phyloP scores from a whole-genome alignment of 2,888 invertebrate species.

The Drosophila falleni region DNA sequence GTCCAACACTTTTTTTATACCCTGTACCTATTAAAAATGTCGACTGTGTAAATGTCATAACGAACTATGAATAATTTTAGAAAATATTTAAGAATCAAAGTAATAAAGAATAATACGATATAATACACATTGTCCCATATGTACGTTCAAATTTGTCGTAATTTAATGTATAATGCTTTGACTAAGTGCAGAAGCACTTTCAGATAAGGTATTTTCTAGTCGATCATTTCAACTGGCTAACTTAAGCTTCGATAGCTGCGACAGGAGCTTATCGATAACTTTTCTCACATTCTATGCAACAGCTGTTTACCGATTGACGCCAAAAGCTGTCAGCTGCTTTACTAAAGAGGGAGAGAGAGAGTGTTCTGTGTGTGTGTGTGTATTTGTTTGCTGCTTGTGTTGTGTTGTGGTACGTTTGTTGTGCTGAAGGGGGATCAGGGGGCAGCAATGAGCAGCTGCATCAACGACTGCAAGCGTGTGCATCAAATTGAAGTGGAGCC shows the following conservation, averaged over 20 bases:
- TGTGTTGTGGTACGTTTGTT: slow-evolving; percentile 9
- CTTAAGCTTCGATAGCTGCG: background rate
- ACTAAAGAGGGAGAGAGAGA: background rate
- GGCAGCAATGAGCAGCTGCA: slow-evolving; percentile 68
- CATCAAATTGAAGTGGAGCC: slow-evolving; percentile 75
- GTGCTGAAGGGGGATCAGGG: background rate
- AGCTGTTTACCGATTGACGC: slow-evolving; percentile 25
- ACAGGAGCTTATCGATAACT: background rate
- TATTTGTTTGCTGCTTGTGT: background rate
- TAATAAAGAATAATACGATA: background rate
- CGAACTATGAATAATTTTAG: slow-evolving; percentile 2
- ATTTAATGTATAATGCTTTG: no score
- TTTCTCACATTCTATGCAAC: background rate
- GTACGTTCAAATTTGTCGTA: no score
- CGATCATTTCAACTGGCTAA: background rate
- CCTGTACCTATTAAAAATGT: background rate
- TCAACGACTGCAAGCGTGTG: slow-evolving; percentile 59
- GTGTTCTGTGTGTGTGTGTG: slow-evolving; percentile 9
- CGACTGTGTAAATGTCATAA: slow-evolving; percentile 1
- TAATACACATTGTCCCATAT: background rate
- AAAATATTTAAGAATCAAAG: background rate
- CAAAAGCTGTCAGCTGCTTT: slow-evolving; percentile 29
- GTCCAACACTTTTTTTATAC: background rate
- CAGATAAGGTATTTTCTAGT: background rate
- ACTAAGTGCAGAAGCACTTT: no score